Conservation (phyloP, 64 coral and sea anemone species). For the Astreopora myriophthalma region DNA sequence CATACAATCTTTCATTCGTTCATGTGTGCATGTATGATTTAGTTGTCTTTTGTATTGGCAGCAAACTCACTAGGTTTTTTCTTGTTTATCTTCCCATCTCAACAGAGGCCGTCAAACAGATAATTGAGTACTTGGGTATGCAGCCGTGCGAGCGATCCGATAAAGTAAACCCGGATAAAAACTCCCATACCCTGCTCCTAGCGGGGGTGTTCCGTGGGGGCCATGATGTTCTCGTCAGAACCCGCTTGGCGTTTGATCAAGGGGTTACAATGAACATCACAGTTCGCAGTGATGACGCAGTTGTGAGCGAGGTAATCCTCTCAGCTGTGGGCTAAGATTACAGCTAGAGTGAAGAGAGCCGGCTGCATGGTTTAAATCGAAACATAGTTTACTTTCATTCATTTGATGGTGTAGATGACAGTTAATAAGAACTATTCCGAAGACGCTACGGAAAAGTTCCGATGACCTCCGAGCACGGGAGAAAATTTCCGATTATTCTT, state of each 20-base stretch:
- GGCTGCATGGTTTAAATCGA: too few species aligned
- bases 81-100: neutral
- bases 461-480: too few species aligned
- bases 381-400: too few species aligned
- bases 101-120: conserved; percentile 98
- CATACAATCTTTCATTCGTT: too few species aligned
- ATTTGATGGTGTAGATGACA: too few species aligned
- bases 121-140: conserved; percentile 97
- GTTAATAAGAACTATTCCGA: too few species aligned
- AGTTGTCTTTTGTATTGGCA: neutral
- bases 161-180: conserved; percentile 88
- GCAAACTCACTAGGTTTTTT: neutral
- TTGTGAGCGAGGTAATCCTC: conserved; percentile 91
- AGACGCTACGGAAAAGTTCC: too few species aligned
- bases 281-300: conserved; percentile 90
- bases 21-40: too few species aligned
- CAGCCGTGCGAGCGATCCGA: conserved; percentile 96
- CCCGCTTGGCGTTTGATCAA: conserved; percentile 92
- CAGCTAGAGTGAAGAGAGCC: too few species aligned
- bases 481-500: too few species aligned
- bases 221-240: conserved; percentile 86
- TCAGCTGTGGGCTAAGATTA: conserved; percentile 84
- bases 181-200: conserved; percentile 84
- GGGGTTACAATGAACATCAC: conserved; percentile 98
- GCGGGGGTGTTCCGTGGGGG: conserved; percentile 96